Conservation (phyloP, 92 coral and sea anemone species). For the Scolanthus callimorphus region DNA sequence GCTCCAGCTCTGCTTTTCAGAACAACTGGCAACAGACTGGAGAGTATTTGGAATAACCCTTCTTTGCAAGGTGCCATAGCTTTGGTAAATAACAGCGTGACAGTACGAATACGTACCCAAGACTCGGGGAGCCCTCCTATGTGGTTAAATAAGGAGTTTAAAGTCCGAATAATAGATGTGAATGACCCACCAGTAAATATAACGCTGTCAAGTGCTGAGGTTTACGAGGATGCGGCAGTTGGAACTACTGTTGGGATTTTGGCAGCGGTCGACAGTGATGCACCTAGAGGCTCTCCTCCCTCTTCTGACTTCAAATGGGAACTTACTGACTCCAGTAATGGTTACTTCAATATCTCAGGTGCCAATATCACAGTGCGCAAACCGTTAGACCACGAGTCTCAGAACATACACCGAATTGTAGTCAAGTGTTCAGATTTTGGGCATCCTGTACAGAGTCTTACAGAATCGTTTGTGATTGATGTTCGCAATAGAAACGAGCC, state of each 20-base stretch:
- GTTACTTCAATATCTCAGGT: constrained; percentile 49
- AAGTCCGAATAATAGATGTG: constrained; percentile 54
- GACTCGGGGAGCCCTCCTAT: constrained; percentile 76
- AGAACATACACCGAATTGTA: too few relatives aligned
- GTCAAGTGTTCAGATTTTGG: constrained; percentile 85
- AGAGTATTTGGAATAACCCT: constrained; percentile 67
- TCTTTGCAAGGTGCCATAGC: constrained; percentile 62
- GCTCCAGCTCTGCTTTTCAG: constrained; percentile 28
- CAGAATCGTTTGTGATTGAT: too few relatives aligned
- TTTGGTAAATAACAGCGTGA: too few relatives aligned
- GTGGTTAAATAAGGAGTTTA: constrained; percentile 55
- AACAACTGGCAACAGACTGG: constrained; percentile 42
- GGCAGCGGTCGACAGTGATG: constrained; percentile 78
- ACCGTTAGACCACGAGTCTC: too few relatives aligned
- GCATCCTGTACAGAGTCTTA: too few relatives aligned
- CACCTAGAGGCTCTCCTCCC: constrained; percentile 42
- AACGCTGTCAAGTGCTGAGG: constrained; percentile 44
- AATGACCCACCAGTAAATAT: constrained; percentile 78
- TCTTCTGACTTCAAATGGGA: constrained; percentile 61
- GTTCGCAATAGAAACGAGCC: too few relatives aligned
- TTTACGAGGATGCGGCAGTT: constrained; percentile 73
- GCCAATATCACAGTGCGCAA: constrained; percentile 52
- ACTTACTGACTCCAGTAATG: constrained; percentile 38
- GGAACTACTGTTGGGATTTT: constrained; percentile 67
- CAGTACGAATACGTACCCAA: constrained; percentile 49